A percentile compares a stretch with the other conserved stretches of the same genome.
These are phyloP conservation scores for Limnephilus marmoratus DNA, from an alignment of 2,888 invertebrate genomes.

Conservation along the genomic window DNA sequence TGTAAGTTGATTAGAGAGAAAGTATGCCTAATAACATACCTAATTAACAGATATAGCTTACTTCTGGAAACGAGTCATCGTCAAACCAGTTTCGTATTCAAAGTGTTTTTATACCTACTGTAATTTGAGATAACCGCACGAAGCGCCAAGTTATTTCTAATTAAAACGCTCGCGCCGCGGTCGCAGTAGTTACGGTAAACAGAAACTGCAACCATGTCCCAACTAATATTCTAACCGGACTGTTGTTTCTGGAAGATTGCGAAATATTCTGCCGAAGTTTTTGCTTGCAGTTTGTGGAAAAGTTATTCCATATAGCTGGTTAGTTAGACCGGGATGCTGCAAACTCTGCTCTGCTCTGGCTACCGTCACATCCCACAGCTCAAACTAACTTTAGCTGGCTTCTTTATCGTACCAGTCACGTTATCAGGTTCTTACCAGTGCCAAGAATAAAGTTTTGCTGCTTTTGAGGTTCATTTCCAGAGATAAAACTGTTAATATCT, in stretches of 20 bases:
- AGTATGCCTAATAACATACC: neutral
- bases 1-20: neutral
- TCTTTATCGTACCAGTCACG: conserved; percentile 18
- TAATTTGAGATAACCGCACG: neutral
- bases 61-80: neutral
- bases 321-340: conserved; percentile 2
- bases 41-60: neutral
- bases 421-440: conserved; percentile 15
- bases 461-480: neutral
- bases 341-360: conserved; percentile 17
- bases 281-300: neutral
- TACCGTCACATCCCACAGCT: conserved; percentile 15
- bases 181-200: neutral
- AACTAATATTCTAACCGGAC: conserved; percentile 14
- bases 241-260: conserved; percentile 15
- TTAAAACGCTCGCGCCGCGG: neutral
- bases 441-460: neutral
- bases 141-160: neutral
- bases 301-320: conserved; percentile 27
- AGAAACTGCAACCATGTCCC: neutral
- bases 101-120: neutral
- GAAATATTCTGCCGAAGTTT: conserved; percentile 22
- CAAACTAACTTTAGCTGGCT: conserved; percentile 19
- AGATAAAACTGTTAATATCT: neutral
- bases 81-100: neutral